Evolutionary conservation across 2,797 vertebrate genomes (phyloP).

Genomic region (Mallotus villosus): DNA sequence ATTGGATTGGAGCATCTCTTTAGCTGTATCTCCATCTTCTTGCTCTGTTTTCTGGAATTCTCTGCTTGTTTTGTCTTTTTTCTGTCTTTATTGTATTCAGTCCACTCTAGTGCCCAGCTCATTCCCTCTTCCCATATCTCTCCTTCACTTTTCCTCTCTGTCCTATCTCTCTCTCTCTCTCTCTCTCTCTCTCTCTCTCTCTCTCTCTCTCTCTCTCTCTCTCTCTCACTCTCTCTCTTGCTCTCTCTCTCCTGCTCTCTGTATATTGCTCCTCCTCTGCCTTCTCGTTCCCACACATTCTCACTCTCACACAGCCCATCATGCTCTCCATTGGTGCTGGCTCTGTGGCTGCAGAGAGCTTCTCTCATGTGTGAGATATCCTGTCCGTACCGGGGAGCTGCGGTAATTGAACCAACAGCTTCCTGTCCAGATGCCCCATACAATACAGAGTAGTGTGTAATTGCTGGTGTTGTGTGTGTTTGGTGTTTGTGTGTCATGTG

Average conservation of each 20-base stretch:
- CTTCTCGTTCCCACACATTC: neutral
- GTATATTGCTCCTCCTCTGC: too few species aligned
- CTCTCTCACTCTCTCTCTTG: conserved; percentile 9
- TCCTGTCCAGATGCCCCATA: conserved; percentile 19
- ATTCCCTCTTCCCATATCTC: neutral
- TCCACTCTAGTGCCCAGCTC: too few species aligned
- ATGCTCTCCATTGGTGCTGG: neutral
- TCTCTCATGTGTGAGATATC: conserved; percentile 10
- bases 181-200: neutral
- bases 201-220: neutral
- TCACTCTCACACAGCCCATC: conserved; percentile 1
- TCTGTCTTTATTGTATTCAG: too few species aligned
- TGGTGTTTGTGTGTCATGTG: neutral
- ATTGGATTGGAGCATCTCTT: too few species aligned
- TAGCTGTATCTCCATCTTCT: neutral
- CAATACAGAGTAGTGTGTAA: neutral
- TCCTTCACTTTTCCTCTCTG: neutral
- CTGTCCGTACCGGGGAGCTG: conserved; percentile 7
- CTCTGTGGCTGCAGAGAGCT: neutral
- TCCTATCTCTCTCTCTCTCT: neutral
- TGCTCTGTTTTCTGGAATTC: neutral
- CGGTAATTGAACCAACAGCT: conserved; percentile 21
- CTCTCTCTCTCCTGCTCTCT: neutral
- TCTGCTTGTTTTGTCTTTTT: too few species aligned
- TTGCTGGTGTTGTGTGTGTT: neutral